Evolutionary conservation across 2,113 vertebrate species (phyloP).

Genomic region (Myotis brandtii): DNA sequence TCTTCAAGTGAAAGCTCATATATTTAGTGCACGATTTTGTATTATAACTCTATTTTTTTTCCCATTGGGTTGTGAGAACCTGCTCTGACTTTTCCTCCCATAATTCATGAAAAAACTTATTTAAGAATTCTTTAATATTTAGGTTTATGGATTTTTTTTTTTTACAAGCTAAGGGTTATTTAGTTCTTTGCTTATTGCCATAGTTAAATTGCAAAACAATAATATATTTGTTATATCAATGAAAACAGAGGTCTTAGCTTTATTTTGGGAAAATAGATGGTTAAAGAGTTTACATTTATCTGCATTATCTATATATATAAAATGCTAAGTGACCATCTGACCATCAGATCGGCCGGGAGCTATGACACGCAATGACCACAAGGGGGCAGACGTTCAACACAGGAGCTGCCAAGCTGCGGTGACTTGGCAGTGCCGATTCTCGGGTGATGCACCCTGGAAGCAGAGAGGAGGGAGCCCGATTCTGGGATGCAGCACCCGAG

Average conservation of each 20-base stretch:
- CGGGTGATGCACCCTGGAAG: too few relatives aligned
- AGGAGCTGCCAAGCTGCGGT: too few relatives aligned
- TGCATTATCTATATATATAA: too few relatives aligned
- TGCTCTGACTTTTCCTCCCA: background rate
- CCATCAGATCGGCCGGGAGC: too few relatives aligned
- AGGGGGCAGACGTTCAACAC: too few relatives aligned
- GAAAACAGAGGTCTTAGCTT: background rate
- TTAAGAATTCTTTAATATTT: background rate
- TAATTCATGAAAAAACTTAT: background rate
- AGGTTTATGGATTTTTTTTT: background rate
- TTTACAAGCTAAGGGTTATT: background rate
- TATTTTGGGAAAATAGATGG: background rate
- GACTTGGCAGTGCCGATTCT: too few relatives aligned
- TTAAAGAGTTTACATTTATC: background rate
- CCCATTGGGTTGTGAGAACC: background rate
- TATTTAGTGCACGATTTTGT: background rate
- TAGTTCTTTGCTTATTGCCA: background rate
- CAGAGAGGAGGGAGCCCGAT: too few relatives aligned
- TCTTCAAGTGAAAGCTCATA: background rate
- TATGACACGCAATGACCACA: too few relatives aligned
- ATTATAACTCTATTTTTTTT: background rate
- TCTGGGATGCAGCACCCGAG: too few relatives aligned
- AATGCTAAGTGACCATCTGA: too few relatives aligned
- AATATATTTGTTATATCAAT: background rate
- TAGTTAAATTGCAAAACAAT: background rate